Base-by-base conservation (phyloP, 1,140 invertebrate genomes). In the Eriocheir sinensis region DNA sequence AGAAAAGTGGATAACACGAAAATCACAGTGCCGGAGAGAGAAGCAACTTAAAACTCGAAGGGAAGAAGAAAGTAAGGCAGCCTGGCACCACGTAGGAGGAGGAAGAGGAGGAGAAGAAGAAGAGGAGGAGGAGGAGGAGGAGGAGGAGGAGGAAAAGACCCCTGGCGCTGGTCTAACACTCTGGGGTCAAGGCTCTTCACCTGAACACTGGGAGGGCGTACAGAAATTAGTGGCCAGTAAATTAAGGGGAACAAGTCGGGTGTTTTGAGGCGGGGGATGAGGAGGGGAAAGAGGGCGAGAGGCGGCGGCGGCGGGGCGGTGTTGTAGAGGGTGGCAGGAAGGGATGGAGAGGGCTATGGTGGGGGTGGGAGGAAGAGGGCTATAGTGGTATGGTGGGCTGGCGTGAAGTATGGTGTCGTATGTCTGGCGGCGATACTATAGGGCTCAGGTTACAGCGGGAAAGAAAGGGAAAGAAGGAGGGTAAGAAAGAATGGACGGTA, bases 211-310 rank as follows among this genome's bases (percentile, higher is more conserved):
- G 91, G 81, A 92, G 81, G 72, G 91, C 79, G 48, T 38, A 15
- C 91, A 36, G 21, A 92, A 92, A 92, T 92, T 79, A 81, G 91
- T 92, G 81, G 40, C 91, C 72, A 72, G 41, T 92, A 92, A 92
- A 81, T 92, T 81, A 80, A 79, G 72, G 91, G 91, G 91, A 92
- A 90, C 60, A 72, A 72, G 60, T 72, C 60, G 60, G 60, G 60
- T 72, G 40, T 30, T 89, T 89, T 85, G 83, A 34, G 8, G 15
- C 34, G 83, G 83, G 32, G 0, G 34, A 8, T 6, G 38, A 8
- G 36, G 83, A n/a, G 27, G 44, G n/a, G 89, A 41, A 38, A 27
- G 41, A 41, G 81, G 41, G 91, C 72, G 91, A 8, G 8, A 1
- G 4, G 0, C 6, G 27, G n/a, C n/a, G 60, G 27, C 6, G 60